Percentiles rank a stretch among this genome's conserved stretches.
Conservation (phyloP, 1,140 invertebrate species). For the Conopomorpha cramerella region DNA sequence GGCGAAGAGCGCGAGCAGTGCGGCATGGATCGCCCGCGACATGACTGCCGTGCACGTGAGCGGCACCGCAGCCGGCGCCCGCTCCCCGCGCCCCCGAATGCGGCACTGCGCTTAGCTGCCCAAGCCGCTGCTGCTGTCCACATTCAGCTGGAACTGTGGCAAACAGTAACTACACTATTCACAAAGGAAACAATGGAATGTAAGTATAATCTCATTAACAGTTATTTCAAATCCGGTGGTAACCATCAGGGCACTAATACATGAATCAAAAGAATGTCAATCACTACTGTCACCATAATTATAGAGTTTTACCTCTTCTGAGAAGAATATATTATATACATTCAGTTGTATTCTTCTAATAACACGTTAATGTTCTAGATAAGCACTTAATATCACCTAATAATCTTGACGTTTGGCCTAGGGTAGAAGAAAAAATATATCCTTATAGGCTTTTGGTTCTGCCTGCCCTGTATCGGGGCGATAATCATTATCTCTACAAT, state of each 20-base stretch:
- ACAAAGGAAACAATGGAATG: not conserved
- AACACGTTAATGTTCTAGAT: not conserved
- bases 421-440: too few species aligned
- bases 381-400: too few species aligned
- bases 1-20: slow-evolving; percentile 19
- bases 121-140: not conserved
- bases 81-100: slow-evolving; percentile 40
- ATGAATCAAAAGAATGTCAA: too few species aligned
- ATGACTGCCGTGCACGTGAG: slow-evolving; percentile 22
- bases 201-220: not conserved
- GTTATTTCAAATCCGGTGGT: not conserved
- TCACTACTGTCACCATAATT: too few species aligned
- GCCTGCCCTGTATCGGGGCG: too few species aligned
- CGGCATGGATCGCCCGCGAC: slow-evolving; percentile 15
- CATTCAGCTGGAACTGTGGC: not conserved
- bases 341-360: not conserved
- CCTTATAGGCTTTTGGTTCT: too few species aligned
- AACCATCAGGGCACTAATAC: too few species aligned
- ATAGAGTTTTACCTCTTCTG: not conserved
- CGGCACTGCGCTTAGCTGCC: slow-evolving; percentile 35
- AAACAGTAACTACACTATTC: not conserved
- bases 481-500: too few species aligned
- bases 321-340: not conserved
- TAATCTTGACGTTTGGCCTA: too few species aligned
- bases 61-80: slow-evolving; percentile 16